phyloP scores from a whole-genome alignment of 2,888 invertebrate species.

The Drosophila ustulata region DNA sequence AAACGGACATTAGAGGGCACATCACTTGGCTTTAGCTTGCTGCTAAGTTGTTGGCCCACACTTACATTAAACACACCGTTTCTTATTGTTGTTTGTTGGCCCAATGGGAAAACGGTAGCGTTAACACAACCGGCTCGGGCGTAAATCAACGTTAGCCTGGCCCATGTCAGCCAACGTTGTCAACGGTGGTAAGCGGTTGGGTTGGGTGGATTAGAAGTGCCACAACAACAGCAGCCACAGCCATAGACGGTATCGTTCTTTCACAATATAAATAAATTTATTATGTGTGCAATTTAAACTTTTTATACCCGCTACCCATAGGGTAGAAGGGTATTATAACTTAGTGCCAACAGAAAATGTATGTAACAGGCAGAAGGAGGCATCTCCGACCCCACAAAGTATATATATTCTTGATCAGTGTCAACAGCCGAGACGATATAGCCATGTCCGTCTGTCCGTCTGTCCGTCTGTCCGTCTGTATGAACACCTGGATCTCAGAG shows the following conservation, averaged over 20 bases:
- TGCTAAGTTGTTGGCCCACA: conserved; percentile 29
- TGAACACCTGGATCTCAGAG: too few relatives aligned
- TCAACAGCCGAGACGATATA: too few relatives aligned
- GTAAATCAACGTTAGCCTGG: conserved; percentile 73
- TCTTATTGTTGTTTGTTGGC: conserved; percentile 74
- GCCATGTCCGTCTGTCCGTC: too few relatives aligned
- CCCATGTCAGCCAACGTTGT: conserved; percentile 44
- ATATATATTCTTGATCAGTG: too few relatives aligned
- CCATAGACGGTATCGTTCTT: conserved; percentile 35
- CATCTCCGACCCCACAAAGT: too few relatives aligned
- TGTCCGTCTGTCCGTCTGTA: too few relatives aligned
- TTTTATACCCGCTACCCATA: too few relatives aligned
- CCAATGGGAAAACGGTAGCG: conserved; percentile 55
- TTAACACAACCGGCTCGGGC: conserved; percentile 26
- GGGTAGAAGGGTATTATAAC: too few relatives aligned
- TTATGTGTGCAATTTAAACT: conserved; percentile 76
- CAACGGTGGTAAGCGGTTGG: conserved; percentile 25
- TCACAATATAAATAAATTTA: conserved; percentile 60
- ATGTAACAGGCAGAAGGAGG: too few relatives aligned
- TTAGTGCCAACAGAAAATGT: too few relatives aligned
- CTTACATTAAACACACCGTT: conserved; percentile 17
- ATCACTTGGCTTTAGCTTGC: conserved; percentile 8
- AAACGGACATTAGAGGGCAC: conserved; percentile 30
- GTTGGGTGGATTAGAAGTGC: conserved; percentile 19
- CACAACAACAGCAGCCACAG: conserved; percentile 1